Conservation (phyloP, 2,113 vertebrate genomes). For the Neolamprologus sp. region DNA sequence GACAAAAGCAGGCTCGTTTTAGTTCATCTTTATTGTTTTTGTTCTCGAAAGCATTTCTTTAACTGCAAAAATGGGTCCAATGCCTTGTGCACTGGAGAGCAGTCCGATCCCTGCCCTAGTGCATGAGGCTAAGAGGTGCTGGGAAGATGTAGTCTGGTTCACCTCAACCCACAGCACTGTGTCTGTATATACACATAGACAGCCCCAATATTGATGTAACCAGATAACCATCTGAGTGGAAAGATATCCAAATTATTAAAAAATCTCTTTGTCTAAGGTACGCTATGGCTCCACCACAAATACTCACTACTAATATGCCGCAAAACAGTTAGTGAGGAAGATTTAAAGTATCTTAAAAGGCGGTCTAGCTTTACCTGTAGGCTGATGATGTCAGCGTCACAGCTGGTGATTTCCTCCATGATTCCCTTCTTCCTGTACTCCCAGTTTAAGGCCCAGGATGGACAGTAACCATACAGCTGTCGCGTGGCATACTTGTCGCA, state of each 20-base stretch:
- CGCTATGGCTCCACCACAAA: rapidly evolving
- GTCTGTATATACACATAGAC: background rate
- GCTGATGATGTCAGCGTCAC: constrained; percentile 97
- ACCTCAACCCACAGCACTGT: background rate
- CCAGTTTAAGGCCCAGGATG: constrained; percentile 97
- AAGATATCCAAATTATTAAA: background rate
- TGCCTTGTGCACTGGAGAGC: background rate
- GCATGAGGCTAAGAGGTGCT: background rate
- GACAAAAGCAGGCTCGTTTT: background rate
- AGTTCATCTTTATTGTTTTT: background rate
- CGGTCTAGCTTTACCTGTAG: constrained; percentile 3
- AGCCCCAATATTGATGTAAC: rapidly evolving
- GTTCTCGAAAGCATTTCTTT: background rate
- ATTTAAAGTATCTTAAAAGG: rapidly evolving
- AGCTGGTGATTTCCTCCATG: constrained; percentile 98
- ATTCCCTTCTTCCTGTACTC: constrained; percentile 99
- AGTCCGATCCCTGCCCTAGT: background rate
- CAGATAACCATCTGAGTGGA: background rate
- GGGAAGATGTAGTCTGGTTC: background rate
- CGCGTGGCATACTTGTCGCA: constrained; percentile 98
- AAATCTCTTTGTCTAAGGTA: background rate
- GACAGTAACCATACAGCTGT: constrained; percentile 98
- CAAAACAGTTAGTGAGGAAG: background rate
- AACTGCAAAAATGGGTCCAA: background rate
- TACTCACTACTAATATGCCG: rapidly evolving